Percentiles rank a stretch among this genome's conserved stretches.
These are phyloP conservation scores for Campylorhamphus procurvoides DNA, from an alignment of 2,113 vertebrate genomes.

Conservation along the genomic window DNA sequence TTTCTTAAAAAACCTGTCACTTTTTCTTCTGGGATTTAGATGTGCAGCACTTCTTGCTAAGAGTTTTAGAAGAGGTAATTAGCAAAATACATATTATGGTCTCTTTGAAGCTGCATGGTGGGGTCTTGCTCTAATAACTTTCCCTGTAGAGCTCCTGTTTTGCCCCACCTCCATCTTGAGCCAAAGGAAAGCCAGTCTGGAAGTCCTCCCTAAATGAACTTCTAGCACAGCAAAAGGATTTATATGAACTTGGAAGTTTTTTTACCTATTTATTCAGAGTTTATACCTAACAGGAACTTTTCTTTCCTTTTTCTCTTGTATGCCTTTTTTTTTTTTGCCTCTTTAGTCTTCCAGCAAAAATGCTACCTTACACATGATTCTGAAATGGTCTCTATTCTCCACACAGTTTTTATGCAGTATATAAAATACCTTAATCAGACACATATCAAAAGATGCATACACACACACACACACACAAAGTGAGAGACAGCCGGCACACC, in stretches of 20 bases:
- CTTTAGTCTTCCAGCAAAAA: neutral
- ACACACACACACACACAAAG: neutral
- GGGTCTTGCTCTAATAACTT: neutral
- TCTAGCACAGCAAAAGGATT: neutral
- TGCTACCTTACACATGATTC: neutral
- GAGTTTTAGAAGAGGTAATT: neutral
- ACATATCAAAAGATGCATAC: neutral
- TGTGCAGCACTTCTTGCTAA: neutral
- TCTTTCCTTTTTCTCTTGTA: neutral
- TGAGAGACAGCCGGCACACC: slow-evolving; percentile 49
- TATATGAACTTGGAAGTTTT: neutral
- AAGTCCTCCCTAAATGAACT: neutral
- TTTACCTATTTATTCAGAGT: neutral
- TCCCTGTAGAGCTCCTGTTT: rapidly evolving
- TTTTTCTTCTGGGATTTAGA: neutral
- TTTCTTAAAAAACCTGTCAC: neutral
- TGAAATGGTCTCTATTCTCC: neutral
- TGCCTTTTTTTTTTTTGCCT: neutral
- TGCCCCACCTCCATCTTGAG: neutral
- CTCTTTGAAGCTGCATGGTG: neutral
- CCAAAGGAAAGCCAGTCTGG: neutral
- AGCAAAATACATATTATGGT: neutral
- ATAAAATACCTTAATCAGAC: slow-evolving; percentile 21
- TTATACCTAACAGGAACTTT: neutral
- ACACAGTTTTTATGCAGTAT: neutral